phyloP scores from a whole-genome alignment of 2,888 invertebrate genomes.

The Osmoderma eremita region DNA sequence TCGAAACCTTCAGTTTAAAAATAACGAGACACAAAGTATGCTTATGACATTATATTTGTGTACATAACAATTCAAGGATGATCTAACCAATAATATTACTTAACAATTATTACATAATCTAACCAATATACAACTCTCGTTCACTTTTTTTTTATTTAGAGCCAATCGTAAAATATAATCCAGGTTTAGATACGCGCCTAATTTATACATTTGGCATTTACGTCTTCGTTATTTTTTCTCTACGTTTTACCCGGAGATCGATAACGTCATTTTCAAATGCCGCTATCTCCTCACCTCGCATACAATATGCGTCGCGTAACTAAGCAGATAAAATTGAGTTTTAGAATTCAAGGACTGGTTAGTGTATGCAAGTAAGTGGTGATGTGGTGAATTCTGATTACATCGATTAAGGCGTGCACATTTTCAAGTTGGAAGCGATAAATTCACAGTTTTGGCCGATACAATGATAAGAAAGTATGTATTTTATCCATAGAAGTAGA shows the following conservation, averaged over 20 bases:
- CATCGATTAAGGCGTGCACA: no score
- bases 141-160: constrained; percentile 23
- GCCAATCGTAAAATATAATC: constrained; percentile 2
- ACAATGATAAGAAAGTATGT: no score
- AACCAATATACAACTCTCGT: constrained; percentile 12
- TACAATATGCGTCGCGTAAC: no score
- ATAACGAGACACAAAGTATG: not conserved
- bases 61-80: not conserved
- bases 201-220: no score
- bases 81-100: not conserved
- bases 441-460: no score
- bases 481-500: no score
- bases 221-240: no score
- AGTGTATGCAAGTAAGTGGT: no score
- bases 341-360: constrained; percentile 6
- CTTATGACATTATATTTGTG: not conserved
- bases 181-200: no score
- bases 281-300: not conserved
- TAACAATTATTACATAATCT: constrained; percentile 19
- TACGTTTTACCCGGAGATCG: constrained; percentile 14
- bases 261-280: constrained; percentile 22
- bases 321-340: not conserved
- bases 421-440: no score
- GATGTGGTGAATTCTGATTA: no score
- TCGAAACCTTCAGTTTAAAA: no score